phyloP scores from a whole-genome alignment of 2,797 vertebrate species.

The Lepus oiostolus region DNA sequence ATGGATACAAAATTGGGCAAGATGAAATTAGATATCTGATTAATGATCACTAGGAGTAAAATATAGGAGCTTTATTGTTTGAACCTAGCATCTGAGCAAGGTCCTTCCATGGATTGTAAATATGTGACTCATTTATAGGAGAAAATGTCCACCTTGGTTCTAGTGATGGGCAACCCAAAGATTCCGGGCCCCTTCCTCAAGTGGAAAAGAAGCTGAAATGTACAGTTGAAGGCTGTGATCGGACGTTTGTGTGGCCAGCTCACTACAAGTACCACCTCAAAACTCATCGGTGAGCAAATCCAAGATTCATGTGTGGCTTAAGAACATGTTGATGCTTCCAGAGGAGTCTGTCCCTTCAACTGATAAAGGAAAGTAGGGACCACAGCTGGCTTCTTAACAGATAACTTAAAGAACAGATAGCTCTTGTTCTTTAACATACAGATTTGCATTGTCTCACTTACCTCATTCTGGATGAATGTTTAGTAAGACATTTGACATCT shows the following conservation, averaged over 20 bases:
- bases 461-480: conserved; percentile 56
- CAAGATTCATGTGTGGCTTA: background rate
- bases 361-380: conserved; percentile 8
- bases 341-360: background rate
- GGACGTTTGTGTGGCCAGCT: conserved; percentile 98
- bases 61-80: conserved; percentile 56
- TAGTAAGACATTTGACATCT: conserved; percentile 49
- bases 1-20: background rate
- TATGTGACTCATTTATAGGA: conserved; percentile 89
- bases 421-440: conserved; percentile 52
- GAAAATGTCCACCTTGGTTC: conserved; percentile 93
- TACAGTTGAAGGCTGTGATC: conserved; percentile 96
- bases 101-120: conserved; percentile 53
- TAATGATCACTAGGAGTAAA: conserved; percentile 22
- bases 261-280: conserved; percentile 99
- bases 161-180: conserved; percentile 92
- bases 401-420: background rate
- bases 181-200: conserved; percentile 89
- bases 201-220: conserved; percentile 96
- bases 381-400: background rate
- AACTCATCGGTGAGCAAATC: conserved; percentile 94
- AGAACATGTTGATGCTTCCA: background rate
- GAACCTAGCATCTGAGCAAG: conserved; percentile 43
- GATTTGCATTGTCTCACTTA: conserved; percentile 42
- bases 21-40: background rate